Conservation (phyloP, 2,888 invertebrate genomes). For the Rhyacophila evoluta region DNA sequence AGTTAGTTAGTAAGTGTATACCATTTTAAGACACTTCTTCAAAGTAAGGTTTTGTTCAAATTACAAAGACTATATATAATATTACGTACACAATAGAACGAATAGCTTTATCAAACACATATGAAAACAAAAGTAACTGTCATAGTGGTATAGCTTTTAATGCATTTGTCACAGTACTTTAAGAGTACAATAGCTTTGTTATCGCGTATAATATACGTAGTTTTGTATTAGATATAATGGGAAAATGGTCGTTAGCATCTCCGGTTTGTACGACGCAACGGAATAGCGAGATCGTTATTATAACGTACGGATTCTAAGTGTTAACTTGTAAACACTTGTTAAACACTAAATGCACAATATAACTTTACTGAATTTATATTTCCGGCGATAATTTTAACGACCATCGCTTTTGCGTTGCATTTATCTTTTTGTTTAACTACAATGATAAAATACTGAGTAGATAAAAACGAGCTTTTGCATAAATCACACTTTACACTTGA, state of each 20-base stretch:
- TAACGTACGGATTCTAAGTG: constrained; percentile 7
- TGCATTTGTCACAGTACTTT: neutral
- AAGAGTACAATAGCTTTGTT: neutral
- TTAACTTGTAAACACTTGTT: constrained; percentile 24
- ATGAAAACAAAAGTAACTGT: neutral
- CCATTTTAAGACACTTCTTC: neutral
- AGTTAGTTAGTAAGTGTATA: no score
- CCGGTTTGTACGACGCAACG: neutral
- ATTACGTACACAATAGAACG: neutral
- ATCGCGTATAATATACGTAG: neutral
- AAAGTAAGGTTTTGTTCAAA: neutral
- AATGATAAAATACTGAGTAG: no score
- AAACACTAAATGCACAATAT: neutral
- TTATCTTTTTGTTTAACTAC: no score
- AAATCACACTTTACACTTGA: no score
- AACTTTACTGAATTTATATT: neutral
- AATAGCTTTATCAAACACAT: no score
- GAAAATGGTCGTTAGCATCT: neutral
- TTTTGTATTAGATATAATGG: neutral
- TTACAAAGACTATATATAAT: neutral
- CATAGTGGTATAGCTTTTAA: neutral
- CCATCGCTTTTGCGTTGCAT: neutral
- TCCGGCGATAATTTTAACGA: neutral
- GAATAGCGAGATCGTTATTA: neutral
- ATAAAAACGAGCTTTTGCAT: no score